Conservation (phyloP, 2,113 vertebrate species). For the Protobothrops flavoviridis region DNA sequence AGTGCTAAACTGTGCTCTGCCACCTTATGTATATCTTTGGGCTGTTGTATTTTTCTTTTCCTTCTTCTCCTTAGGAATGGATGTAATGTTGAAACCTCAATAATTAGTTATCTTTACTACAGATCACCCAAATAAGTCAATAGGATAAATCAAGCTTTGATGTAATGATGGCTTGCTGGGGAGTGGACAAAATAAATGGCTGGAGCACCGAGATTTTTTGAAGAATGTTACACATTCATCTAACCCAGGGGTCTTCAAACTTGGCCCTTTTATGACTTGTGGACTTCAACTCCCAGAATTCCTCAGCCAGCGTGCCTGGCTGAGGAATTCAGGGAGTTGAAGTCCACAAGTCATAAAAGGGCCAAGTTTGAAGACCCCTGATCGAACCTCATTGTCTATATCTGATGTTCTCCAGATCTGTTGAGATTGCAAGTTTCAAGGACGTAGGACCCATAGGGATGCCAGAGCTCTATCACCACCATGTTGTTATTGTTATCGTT, state of each 20-base stretch:
- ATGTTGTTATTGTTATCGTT: not conserved
- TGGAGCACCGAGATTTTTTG: not conserved
- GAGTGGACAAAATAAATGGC: not conserved
- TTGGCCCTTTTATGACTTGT: too few species aligned
- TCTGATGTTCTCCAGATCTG: not conserved
- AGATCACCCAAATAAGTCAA: not conserved
- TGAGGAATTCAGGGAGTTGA: too few species aligned
- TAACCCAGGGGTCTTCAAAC: not conserved
- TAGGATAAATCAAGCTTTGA: not conserved
- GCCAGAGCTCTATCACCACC: not conserved
- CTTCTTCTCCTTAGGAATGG: not conserved
- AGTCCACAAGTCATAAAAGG: too few species aligned
- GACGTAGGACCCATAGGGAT: not conserved
- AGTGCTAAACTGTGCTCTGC: not conserved
- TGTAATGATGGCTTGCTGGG: not conserved
- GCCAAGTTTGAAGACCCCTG: too few species aligned
- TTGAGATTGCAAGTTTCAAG: not conserved
- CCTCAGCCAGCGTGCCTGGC: too few species aligned
- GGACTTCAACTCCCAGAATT: too few species aligned
- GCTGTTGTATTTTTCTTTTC: not conserved
- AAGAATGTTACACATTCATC: not conserved
- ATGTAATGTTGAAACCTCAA: not conserved
- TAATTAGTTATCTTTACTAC: not conserved
- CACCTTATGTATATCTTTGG: not conserved
- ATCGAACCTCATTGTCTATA: not conserved